Evolutionary conservation across 1,140 invertebrate species (phyloP), one percentile per base, ranked within the genome.

Genomic region (Leptinotarsa texana): DNA sequence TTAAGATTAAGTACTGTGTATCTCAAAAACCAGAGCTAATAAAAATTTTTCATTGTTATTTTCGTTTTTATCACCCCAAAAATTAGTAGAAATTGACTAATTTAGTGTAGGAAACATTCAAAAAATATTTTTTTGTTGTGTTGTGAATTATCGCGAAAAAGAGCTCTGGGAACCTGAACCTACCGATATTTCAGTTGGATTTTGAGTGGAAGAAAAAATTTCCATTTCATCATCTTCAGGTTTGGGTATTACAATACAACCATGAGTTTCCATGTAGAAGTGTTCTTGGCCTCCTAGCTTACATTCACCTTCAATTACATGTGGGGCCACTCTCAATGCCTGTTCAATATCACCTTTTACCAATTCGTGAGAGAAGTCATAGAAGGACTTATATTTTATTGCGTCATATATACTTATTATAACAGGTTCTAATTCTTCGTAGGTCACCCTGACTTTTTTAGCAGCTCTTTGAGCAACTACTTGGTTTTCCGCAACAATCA

Each of bases 251-350:
- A 91, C 96, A 62, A 96, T 86, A 47, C 89, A 83, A 15, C 89
- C 90, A 33, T 97, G 90, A 0, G 96, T 97, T 87, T 97, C 96
- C 75, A 99, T 86, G 86, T 99, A 99, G 87, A 99, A 99, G 85
- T 99, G 97, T 85, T 98, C 96, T 85, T 99, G 97, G 0, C 95
- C 96, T 62, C 95, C 95, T 80, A 93, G 92, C 77, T 92, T 89
- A 62, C 94, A 87, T 83, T 92, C 90, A 13, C 95, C 94, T 85
- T 93, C 90, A 33, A 93, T 77, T 17, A 91, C 83, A 82, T 92
- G 86, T 42, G 92, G 89, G 11, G 92, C 89, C 69, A 89, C 84
- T 42, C 85, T 78, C 74, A 97, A 92, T 0, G 88, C 92, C 78
- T 88, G 82, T 48, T 84, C 81, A 2, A 91, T 82, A 85, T 96